phyloP scores from a whole-genome alignment of 2,113 vertebrate species.

The Dasyurus viverrinus region DNA sequence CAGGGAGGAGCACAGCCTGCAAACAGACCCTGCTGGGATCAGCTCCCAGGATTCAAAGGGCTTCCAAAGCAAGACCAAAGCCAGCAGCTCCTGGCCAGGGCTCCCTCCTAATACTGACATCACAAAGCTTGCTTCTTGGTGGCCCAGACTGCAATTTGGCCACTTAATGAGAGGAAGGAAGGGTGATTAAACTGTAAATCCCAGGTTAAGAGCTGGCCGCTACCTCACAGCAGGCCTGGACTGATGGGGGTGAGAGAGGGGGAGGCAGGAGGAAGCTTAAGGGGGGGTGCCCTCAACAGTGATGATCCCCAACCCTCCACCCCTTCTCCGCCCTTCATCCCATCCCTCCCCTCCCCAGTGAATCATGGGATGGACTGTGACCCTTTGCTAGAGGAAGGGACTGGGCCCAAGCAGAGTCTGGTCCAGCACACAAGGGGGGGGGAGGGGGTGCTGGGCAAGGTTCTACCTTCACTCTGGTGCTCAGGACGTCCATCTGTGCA shows the following conservation, averaged over 20 bases:
- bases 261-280: not conserved
- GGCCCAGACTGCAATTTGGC: not conserved
- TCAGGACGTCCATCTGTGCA: not conserved
- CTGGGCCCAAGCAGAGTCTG: not conserved
- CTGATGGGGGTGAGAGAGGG: not conserved
- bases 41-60: not conserved
- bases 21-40: not conserved
- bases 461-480: not conserved
- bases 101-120: no score
- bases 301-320: not conserved
- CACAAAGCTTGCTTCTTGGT: not conserved
- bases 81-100: not conserved
- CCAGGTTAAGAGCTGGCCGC: not conserved
- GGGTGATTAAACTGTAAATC: not conserved
- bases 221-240: not conserved
- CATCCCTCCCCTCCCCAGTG: not conserved
- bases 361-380: not conserved
- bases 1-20: not conserved
- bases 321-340: not conserved
- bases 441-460: not conserved
- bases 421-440: not conserved
- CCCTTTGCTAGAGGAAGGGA: not conserved
- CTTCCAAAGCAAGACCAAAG: not conserved
- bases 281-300: not conserved
- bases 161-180: not conserved